Evolutionary conservation across 2,888 invertebrate species (phyloP), one percentile per base, ranked within the genome.

Genomic region (Coelopa pilipes): DNA sequence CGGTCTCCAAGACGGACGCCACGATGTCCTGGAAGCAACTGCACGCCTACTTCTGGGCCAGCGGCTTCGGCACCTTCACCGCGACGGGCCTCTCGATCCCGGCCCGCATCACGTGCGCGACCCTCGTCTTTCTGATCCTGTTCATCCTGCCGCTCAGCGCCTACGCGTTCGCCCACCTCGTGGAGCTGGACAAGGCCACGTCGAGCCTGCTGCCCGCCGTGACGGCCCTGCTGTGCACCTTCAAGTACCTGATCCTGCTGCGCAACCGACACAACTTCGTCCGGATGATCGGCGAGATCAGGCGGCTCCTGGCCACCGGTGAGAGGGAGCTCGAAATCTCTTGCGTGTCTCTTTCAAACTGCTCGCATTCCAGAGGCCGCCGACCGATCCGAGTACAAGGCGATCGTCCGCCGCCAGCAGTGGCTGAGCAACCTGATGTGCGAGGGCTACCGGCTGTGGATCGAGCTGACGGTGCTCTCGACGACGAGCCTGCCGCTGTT

Each of bases 171-270:
- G 13, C n/a, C 9, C 57, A 76, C 55, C 11, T 76, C 19, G 67
- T 71, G 10, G 67, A 77, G 3, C 65, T 80, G 1, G 75, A 79
- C 12, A 66, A 73, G 3, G n/a, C 81, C 57, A 73, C 77, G 5
- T 78, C 80, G 21, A 75, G 70, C 1, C 50, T 81, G 74, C 65
- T 74, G 1, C 68, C 76, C 0, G 1, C 77, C 9, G 46, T 80
- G 0, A 68, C 80, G 0, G 78, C 76, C 10, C 34, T 73, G 0
- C 47, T 81, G 50, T 73, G 73, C 15, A 24, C 79, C 0, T 65
- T 75, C 9, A 80, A 80, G 66, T 77, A 75, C 19, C 71, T 66
- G 1, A 47, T 78, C n/a, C 75, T 80, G 1, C 47, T 80, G 0
- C 73, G 73, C 60, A 34, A 72, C 59, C 74, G 66, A 0, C 46